phyloP scores from a whole-genome alignment of 2,113 vertebrate species.

The Mus musculus region DNA sequence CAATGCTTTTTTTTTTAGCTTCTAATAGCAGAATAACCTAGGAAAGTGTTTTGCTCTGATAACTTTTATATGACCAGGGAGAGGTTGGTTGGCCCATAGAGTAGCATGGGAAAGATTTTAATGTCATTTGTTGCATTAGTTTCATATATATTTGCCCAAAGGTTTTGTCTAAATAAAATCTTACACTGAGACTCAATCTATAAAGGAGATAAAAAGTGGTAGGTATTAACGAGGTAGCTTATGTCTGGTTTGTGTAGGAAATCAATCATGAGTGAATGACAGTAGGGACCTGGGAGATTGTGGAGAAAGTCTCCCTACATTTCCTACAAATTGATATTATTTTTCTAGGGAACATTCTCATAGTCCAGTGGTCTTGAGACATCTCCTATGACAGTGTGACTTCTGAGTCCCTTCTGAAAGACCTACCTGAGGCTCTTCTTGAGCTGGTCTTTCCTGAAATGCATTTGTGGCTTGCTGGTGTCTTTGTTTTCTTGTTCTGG shows the following conservation, averaged over 20 bases:
- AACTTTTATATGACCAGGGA: constrained; percentile 38
- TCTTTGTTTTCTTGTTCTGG: background rate
- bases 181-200: background rate
- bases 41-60: background rate
- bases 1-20: constrained; percentile 38
- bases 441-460: background rate
- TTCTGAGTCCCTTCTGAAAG: background rate
- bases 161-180: constrained; percentile 33
- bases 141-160: constrained; percentile 27
- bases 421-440: background rate
- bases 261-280: background rate
- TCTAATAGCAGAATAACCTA: constrained; percentile 18
- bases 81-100: background rate
- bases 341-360: background rate
- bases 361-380: background rate
- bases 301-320: background rate
- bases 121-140: constrained; percentile 6
- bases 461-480: background rate
- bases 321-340: background rate
- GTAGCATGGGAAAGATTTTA: background rate
- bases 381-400: background rate
- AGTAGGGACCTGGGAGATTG: background rate
- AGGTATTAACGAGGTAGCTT: background rate
- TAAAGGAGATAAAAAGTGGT: constrained; percentile 24
- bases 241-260: background rate